These are phyloP conservation scores for Cyphomyrmex costatus DNA, from an alignment of 1,140 invertebrate species.

Conservation along the genomic window DNA sequence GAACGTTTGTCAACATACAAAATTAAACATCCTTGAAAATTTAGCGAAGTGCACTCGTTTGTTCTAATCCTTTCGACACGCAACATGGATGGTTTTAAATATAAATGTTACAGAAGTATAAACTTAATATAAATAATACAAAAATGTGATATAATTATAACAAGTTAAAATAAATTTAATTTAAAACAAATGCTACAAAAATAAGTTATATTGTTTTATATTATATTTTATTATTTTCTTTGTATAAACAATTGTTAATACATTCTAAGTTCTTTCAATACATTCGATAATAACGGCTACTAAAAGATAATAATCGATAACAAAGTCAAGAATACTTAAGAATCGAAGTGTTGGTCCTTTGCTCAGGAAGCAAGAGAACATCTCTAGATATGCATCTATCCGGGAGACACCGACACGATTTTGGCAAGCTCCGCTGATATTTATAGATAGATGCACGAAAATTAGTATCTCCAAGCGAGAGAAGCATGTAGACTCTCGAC, in stretches of 20 bases:
- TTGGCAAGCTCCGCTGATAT: conserved; percentile 55
- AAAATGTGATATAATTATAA: neutral
- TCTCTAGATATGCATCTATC: conserved; percentile 52
- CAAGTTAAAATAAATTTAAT: neutral
- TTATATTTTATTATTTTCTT: neutral
- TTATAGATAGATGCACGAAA: conserved; percentile 58
- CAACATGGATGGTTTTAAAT: neutral
- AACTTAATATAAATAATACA: neutral
- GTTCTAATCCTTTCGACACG: neutral
- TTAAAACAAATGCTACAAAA: neutral
- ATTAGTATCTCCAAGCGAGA: conserved; percentile 50
- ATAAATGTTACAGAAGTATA: neutral
- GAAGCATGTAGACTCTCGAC: neutral
- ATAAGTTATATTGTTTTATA: neutral
- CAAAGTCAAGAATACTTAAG: conserved; percentile 6
- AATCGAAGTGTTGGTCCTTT: conserved; percentile 2
- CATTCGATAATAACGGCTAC: neutral
- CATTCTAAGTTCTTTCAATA: neutral
- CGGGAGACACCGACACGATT: conserved; percentile 55
- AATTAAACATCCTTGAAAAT: neutral
- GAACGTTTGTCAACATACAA: neutral
- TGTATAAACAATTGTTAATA: neutral
- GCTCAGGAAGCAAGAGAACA: neutral
- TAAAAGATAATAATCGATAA: conserved; percentile 16
- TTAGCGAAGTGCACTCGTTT: neutral